Evolutionary conservation across 30 jellyfish, hydroid and myxozoan species (phyloP), one percentile per base, ranked within the genome.

Genomic region (Hydractinia symbiolongicarpus): DNA sequence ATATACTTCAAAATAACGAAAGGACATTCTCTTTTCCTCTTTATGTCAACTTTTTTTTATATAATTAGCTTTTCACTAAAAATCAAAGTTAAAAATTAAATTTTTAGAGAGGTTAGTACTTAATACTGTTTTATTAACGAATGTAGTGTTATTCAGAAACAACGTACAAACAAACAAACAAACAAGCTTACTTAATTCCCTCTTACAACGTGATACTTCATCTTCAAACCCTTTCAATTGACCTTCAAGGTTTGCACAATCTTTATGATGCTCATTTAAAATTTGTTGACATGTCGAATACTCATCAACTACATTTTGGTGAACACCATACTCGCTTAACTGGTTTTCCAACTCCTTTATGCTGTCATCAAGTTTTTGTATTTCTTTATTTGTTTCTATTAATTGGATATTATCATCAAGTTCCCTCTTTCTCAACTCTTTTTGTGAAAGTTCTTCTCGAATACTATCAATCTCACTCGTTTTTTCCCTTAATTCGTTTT

Each of bases 161-260:
- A 58, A 16, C 69, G 3, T 0, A 16, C 19, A 58, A 30, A 30
- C 44, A 30, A 30, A 30, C 44, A 30, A 30, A 30, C 44, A 30
- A 30, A 30, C n/a, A 50, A 2, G 44, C 66, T 49, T 77, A 77
- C 94, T 50, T 73, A 92, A 79, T 5, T 87, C 96, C 60, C 95
- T 67, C 66, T 92, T 90, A 52, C 87, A 83, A 57, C 93, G 44
- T 10, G 77, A 61, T 56, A 83, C 84, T 53, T 83, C 94, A 4
- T 87, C 95, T 69, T 87, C 95, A 64, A 72, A 84, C 8, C 95
- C 98, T 55, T 77, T 79, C 82, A 83, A 58, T n/a, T 94, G 79
- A 5, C 96, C 98, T 71, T 87, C 88, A 50, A 49, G 69, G 50
- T 60, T 81, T 4, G 95, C 98, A 50, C 58, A 79, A 50, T 57